Evolutionary conservation across 2,113 vertebrate genomes (phyloP), one percentile per base, ranked within the genome.

Genomic region (Corydoras maculifer): DNA sequence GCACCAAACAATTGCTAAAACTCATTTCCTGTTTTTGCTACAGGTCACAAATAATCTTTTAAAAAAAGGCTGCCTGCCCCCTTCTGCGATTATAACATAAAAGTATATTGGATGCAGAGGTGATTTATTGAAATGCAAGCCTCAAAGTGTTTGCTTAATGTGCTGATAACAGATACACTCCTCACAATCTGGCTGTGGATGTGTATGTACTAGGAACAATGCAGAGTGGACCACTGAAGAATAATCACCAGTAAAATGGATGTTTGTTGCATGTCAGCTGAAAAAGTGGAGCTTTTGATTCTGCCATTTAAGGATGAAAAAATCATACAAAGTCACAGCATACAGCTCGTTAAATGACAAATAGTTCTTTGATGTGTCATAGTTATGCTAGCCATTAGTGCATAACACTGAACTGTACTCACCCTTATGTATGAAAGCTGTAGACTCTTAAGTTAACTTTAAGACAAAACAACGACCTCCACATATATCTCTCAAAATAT

Each of bases 1-100:
- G 13, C 51, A 70, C 65, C 63, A 66, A 32, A 62, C 71, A 74
- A 82, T 80, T 72, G 77, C 80, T 76, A 78, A 80, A 83, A 77
- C 75, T 83, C 70, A 80, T 82, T 78, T 79, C 80, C 79, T 79
- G 76, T 79, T 83, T 76, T 73, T 65, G 77, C 73, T 83, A 77
- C 77, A 80, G 76, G 76, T 83, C 78, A 81, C 79, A 83, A 73
- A 82, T 78, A 80, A 78, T 74, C 73, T 78, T 68, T 35, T 58
- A 58, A 25, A 58, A 69, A 73, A 77, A 76, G 65, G 70, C 60
- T 61, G 62, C 58, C 58, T 6, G 54, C 25, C 13, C n/a, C 62
- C 49, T 55, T 58, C 54, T 60, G 60, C 65, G 67, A 77, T 68
- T 76, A 78, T 67, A 69, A 61, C 65, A 78, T 76, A 81, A 71